These are phyloP conservation scores for Albula glossodonta DNA, from an alignment of 2,113 vertebrate genomes.

Conservation along the genomic window DNA sequence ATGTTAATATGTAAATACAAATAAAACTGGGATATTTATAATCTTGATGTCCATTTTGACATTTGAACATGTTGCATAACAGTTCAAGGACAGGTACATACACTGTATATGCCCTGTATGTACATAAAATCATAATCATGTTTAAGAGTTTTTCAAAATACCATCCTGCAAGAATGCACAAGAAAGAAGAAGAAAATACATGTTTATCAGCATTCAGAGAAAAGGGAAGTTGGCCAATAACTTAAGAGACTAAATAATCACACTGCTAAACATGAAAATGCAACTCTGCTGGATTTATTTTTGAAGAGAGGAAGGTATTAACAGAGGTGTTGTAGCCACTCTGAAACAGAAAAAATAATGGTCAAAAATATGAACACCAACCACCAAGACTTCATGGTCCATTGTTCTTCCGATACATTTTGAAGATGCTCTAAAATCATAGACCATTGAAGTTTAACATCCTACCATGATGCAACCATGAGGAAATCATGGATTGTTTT, in stretches of 20 bases:
- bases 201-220: constrained; percentile 1
- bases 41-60: too few relatives aligned
- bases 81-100: too few relatives aligned
- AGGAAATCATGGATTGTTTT: not conserved
- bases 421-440: not conserved
- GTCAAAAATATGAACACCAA: not conserved
- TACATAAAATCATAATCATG: too few relatives aligned
- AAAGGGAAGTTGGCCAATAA: constrained; percentile 24
- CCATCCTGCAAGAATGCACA: too few relatives aligned
- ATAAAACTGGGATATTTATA: too few relatives aligned
- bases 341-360: constrained; percentile 37
- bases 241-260: constrained; percentile 51
- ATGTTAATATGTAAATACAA: too few relatives aligned
- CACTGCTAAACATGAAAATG: constrained; percentile 43
- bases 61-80: too few relatives aligned
- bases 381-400: not conserved
- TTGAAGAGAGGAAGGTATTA: constrained; percentile 41
- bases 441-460: not conserved
- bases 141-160: too few relatives aligned
- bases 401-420: not conserved
- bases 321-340: constrained; percentile 41
- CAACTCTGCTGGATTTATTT: constrained; percentile 46
- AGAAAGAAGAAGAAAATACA: too few relatives aligned
- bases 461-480: not conserved
- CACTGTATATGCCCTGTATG: too few relatives aligned